Evolutionary conservation across 2,797 vertebrate species (phyloP), one percentile per base, ranked within the genome.

Genomic region (Numenius phaeopus): DNA sequence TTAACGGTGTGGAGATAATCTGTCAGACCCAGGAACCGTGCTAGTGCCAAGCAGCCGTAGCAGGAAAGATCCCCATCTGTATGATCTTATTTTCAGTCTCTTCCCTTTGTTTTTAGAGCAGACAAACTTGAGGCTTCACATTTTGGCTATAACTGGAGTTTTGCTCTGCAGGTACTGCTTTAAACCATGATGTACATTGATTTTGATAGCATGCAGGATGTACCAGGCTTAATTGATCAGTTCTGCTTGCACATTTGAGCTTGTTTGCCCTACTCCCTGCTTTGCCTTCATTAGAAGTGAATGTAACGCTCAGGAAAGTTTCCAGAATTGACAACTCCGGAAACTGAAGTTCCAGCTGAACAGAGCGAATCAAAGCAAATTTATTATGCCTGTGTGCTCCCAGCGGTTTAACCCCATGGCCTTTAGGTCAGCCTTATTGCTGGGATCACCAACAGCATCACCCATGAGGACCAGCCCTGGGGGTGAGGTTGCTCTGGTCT

Each of bases 251-350:
- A 29, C 22, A 21, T 92, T 93, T 91, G 72, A 81, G 71, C 34
- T 86, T 89, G 67, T 85, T 94, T 92, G 67, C 78, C 9, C 2
- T 71, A 39, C 13, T 92, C 58, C 9, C 46, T 55, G 55, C 71
- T 93, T 95, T 87, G 39, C 86, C 79, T 89, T 96, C 72, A 55
- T 96, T 95, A 93, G 65, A 85, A 83, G n/a, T 24, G 39, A 89
- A 77, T 62, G 22, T 80, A 73, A 83, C 0, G 1, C 62, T 77
- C 70, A 64, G 75, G 50, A 91, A 93, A 88, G 52, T 91, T 95
- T 87, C 73, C 71, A 89, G 75, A 89, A 89, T 26, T 84, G 81
- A 93, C 88, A 96, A 14, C 52, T 80, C 81, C 1, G 3, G 92
- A 96, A 91, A 89, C 12, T 1, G 4, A 92, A 90, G 73, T 93